Evolutionary conservation across 2,797 vertebrate genomes (phyloP).

Genomic region (Champsocephalus gunnari): DNA sequence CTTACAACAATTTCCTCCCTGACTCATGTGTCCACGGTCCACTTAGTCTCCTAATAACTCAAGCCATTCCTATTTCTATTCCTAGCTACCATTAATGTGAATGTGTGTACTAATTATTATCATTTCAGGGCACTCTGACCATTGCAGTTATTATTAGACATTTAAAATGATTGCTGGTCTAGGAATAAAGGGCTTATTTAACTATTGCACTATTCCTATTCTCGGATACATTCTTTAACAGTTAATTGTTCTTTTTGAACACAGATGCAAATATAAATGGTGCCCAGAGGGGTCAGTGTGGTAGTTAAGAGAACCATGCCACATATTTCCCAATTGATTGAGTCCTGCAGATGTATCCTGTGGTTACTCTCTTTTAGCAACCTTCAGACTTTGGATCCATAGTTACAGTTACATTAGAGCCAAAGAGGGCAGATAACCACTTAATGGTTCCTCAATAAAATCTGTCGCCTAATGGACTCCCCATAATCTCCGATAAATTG

Average conservation of each 20-base stretch:
- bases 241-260: slow-evolving; percentile 15
- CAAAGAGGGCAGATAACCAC: slow-evolving; percentile 9
- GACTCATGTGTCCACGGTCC: neutral
- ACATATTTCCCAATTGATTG: slow-evolving; percentile 21
- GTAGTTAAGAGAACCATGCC: slow-evolving; percentile 6
- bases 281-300: slow-evolving; percentile 4
- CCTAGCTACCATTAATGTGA: too few species aligned
- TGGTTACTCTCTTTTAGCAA: neutral
- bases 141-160: slow-evolving; percentile 21
- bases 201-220: slow-evolving; percentile 2
- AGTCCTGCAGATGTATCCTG: slow-evolving; percentile 7
- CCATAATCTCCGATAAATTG: neutral
- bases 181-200: neutral
- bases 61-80: neutral
- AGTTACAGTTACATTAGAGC: slow-evolving; percentile 1
- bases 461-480: slow-evolving; percentile 21
- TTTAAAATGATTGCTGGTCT: slow-evolving; percentile 15
- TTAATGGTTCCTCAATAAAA: slow-evolving; percentile 20
- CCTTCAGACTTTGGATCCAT: neutral
- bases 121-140: slow-evolving; percentile 19
- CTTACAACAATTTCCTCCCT: neutral
- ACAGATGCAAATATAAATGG: slow-evolving; percentile 16
- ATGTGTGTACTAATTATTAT: slow-evolving; percentile 14
- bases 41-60: slow-evolving; percentile 9
- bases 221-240: slow-evolving; percentile 28